Base-by-base conservation (phyloP, 1,140 invertebrate genomes). In the Hormaphis cornu region DNA sequence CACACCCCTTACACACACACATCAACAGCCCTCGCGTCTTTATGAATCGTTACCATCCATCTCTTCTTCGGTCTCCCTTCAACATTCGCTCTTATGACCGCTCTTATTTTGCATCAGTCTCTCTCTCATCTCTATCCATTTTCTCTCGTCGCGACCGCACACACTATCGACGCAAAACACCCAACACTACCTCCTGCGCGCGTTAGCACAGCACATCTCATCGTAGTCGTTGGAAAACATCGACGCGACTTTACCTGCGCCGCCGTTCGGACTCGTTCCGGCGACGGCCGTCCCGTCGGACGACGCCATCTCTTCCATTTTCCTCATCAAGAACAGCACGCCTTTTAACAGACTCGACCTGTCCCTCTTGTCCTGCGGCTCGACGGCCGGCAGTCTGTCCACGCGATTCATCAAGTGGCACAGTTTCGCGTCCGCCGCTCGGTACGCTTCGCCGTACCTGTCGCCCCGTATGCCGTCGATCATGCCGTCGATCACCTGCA, bases 321-420 rank as follows among this genome's bases (percentile, higher is more conserved):
- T 52, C 18, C 35, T 63, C 70, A 71, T 71, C 46, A 71, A 44
- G 16, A 53, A 52, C 12, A 71, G 54, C 28, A 71, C 54, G 9
- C 56, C 59, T 71, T 71, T 71, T 33, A 71, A 42, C 22, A 71
- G 66, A 42, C 53, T 50, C 24, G 70, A 71, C 28, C 70, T 63
- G 0, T 59, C 35, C 35, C 66, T 71, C 9, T 52, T 35, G 30
- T 63, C 35, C 44, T 30, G 37, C 30, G 28, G 22, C 8, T 71
- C 58, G 22, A 26, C 16, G 24, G 59, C 59, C 1, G 35, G 22
- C 37, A 71, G n/a, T 10, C 52, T 63, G 30, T 71, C 70, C 7
- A 71, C 46, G 40, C 70, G 42, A 14, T 52, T 59, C 44, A 71
- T 59, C n/a, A 71, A 71, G 50, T 71, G 70, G 37, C 59, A 63